Evolutionary conservation across 2,888 invertebrate species (phyloP).

Genomic region (Phyllotreta striolata): DNA sequence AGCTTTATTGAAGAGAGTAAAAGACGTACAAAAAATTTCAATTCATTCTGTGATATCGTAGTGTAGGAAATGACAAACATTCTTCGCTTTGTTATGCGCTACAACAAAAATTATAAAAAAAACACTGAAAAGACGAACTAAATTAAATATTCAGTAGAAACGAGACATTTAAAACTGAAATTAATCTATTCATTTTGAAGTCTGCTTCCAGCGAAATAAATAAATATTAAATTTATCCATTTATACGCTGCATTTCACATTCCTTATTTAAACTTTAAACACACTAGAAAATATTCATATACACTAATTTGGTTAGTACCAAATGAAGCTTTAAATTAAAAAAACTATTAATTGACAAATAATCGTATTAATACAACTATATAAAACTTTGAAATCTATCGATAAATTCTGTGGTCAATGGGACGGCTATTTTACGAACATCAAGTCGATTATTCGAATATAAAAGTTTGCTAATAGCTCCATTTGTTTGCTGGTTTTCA

Average conservation of each 20-base stretch:
- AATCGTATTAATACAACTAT: too few species aligned
- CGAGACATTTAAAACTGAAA: too few species aligned
- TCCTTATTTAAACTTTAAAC: constrained; percentile 45
- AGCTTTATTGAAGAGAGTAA: not conserved
- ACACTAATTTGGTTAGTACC: constrained; percentile 35
- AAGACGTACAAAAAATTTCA: constrained; percentile 4
- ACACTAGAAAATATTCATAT: constrained; percentile 44
- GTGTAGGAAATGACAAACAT: constrained; percentile 32
- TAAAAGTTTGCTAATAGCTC: not conserved
- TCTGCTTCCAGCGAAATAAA: too few species aligned
- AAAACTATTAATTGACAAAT: not conserved
- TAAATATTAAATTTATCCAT: too few species aligned
- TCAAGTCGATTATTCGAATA: too few species aligned
- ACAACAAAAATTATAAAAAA: constrained; percentile 9
- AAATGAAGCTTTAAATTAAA: constrained; percentile 8
- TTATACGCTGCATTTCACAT: not conserved
- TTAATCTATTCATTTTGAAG: too few species aligned
- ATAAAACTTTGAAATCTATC: too few species aligned
- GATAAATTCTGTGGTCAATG: too few species aligned
- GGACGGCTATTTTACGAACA: too few species aligned
- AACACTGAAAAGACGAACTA: not conserved
- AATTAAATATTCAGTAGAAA: too few species aligned
- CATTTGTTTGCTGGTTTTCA: constrained; percentile 17
- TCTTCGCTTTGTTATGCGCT: constrained; percentile 8
- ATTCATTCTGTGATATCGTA: constrained; percentile 22